These are phyloP conservation scores for Mus minutoides DNA, from an alignment of 2,797 vertebrate genomes.

Conservation along the genomic window DNA sequence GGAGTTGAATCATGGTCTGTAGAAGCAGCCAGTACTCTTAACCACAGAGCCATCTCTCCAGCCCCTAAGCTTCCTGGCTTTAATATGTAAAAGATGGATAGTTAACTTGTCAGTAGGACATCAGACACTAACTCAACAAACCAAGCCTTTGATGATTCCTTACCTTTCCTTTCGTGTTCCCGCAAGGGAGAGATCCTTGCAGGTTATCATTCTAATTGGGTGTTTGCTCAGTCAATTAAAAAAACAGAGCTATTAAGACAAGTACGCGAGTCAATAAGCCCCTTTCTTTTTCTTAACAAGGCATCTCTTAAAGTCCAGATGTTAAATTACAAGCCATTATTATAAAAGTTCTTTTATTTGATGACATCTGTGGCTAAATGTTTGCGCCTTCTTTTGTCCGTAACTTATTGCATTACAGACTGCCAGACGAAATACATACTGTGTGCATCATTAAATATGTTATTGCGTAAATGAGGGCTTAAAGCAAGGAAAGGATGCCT, in stretches of 20 bases:
- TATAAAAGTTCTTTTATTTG: slow-evolving; percentile 65
- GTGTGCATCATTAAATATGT: slow-evolving; percentile 26
- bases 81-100: not conserved
- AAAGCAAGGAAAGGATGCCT: not conserved
- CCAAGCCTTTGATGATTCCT: slow-evolving; percentile 37
- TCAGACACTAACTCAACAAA: slow-evolving; percentile 18
- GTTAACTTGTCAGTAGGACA: slow-evolving; percentile 21
- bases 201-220: slow-evolving; percentile 63
- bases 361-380: slow-evolving; percentile 65
- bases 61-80: slow-evolving; percentile 17
- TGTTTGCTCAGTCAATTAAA: slow-evolving; percentile 55
- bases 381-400: slow-evolving; percentile 21
- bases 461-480: slow-evolving; percentile 14
- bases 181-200: slow-evolving; percentile 43
- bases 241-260: slow-evolving; percentile 64
- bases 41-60: not conserved
- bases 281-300: slow-evolving; percentile 69
- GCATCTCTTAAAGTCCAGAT: slow-evolving; percentile 61
- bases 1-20: not conserved
- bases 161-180: slow-evolving; percentile 1
- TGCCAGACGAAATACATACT: slow-evolving; percentile 27
- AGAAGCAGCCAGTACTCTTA: not conserved
- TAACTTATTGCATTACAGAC: slow-evolving; percentile 53
- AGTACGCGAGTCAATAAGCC: slow-evolving; percentile 50
- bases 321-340: slow-evolving; percentile 64